These are phyloP conservation scores for Tichodroma muraria DNA, from an alignment of 2,113 vertebrate species.

Conservation along the genomic window DNA sequence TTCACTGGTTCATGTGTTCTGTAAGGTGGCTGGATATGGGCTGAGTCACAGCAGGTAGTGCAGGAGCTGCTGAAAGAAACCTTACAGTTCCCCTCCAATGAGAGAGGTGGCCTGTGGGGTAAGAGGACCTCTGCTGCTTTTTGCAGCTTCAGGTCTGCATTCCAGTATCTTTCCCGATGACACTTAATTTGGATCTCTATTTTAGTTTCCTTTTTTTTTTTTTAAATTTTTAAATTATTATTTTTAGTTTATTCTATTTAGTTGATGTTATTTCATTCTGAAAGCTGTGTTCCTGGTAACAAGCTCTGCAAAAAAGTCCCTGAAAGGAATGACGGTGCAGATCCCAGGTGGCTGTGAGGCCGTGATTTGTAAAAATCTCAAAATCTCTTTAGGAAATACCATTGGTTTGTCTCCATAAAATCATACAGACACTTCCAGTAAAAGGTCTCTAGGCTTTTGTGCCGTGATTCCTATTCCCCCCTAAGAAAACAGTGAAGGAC, in stretches of 20 bases:
- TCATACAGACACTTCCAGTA: background rate
- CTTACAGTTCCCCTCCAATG: background rate
- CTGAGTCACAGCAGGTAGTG: background rate
- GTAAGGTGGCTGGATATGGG: background rate
- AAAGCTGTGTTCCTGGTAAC: background rate
- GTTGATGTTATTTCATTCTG: background rate
- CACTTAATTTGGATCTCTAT: background rate
- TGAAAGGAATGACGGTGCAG: background rate
- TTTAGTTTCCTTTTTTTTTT: background rate
- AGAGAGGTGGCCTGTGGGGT: background rate
- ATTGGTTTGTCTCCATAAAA: background rate
- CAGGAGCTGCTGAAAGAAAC: background rate
- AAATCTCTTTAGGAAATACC: background rate
- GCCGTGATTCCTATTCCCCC: background rate
- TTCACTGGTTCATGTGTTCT: background rate
- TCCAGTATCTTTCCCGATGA: background rate
- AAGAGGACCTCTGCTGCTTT: background rate
- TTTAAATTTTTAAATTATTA: too few species aligned
- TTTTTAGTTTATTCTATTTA: background rate
- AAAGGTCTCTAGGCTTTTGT: background rate
- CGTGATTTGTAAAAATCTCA: background rate
- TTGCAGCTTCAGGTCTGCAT: background rate
- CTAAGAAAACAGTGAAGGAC: background rate
- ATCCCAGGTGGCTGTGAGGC: background rate
- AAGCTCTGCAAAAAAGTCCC: background rate